These are phyloP conservation scores for Scaptomyza montana DNA, from an alignment of 1,140 invertebrate genomes.

Conservation along the genomic window DNA sequence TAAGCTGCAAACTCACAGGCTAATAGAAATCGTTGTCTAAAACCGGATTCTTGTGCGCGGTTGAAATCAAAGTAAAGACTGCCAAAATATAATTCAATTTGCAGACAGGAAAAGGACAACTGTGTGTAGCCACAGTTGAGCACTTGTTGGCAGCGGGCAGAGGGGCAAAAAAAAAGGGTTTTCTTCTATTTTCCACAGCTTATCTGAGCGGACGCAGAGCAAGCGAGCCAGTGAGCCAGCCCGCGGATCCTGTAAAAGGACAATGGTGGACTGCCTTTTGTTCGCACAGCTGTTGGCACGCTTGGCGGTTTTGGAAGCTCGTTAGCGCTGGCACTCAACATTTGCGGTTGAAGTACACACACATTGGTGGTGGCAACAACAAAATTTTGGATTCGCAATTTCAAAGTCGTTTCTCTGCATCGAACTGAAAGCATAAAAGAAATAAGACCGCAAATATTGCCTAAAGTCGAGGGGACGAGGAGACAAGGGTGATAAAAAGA, in stretches of 20 bases:
- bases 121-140: conserved; percentile 13
- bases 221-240: too few relatives aligned
- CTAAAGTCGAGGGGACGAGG: conserved; percentile 7
- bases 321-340: conserved; percentile 43
- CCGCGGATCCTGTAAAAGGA: conserved; percentile 9
- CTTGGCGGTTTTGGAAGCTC: conserved; percentile 58
- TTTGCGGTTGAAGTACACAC: neutral
- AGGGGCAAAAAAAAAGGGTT: too few relatives aligned
- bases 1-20: conserved; percentile 21
- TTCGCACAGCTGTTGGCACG: conserved; percentile 67
- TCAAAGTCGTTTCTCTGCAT: conserved; percentile 56
- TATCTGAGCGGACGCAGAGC: conserved; percentile 21
- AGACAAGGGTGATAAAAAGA: neutral
- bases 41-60: conserved; percentile 6
- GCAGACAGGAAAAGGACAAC: conserved; percentile 8
- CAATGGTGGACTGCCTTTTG: conserved; percentile 19
- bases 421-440: conserved; percentile 69
- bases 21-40: conserved; percentile 4
- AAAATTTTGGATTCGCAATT: conserved; percentile 55
- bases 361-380: neutral
- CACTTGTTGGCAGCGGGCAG: conserved; percentile 8
- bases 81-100: conserved; percentile 15
- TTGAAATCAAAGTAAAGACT: conserved; percentile 11
- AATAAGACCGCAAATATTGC: conserved; percentile 67
- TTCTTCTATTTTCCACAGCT: conserved; percentile 4